Conservation (phyloP, 2,113 vertebrate genomes). For the Capreolus pygargus region DNA sequence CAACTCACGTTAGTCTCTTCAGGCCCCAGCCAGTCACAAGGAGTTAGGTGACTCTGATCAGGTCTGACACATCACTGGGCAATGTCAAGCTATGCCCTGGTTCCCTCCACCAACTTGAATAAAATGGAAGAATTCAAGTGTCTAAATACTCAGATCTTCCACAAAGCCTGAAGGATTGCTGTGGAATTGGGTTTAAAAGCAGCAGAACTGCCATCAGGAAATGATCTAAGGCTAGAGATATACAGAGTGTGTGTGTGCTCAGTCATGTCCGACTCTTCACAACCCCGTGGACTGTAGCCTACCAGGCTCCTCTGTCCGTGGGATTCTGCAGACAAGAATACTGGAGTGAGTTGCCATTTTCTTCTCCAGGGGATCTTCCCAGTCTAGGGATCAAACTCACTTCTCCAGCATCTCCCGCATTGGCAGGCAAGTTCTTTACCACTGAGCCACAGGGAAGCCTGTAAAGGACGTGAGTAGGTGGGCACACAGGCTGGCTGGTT, state of each 20-base stretch:
- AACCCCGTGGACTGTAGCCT: neutral
- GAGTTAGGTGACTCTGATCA: neutral
- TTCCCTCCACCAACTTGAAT: neutral
- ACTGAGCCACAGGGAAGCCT: neutral
- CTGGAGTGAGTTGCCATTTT: neutral
- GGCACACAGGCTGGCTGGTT: too few species aligned
- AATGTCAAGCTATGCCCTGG: neutral
- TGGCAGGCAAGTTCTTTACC: neutral
- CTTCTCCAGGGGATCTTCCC: neutral
- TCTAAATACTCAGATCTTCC: neutral
- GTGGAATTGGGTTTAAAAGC: neutral
- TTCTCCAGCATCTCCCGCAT: neutral
- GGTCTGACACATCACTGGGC: neutral
- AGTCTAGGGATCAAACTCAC: neutral
- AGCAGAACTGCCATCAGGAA: neutral
- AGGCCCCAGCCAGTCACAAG: neutral
- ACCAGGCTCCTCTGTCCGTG: neutral
- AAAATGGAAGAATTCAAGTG: neutral
- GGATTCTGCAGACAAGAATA: neutral
- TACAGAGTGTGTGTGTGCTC: neutral
- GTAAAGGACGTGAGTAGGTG: neutral
- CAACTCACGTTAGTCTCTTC: neutral
- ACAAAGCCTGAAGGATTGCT: neutral
- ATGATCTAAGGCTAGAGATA: rapidly evolving
- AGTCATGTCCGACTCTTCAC: neutral